A percentile compares a stretch with the other conserved stretches of the same genome.
Evolutionary conservation across 2,888 invertebrate species (phyloP).

Genomic region (Idaea straminata): DNA sequence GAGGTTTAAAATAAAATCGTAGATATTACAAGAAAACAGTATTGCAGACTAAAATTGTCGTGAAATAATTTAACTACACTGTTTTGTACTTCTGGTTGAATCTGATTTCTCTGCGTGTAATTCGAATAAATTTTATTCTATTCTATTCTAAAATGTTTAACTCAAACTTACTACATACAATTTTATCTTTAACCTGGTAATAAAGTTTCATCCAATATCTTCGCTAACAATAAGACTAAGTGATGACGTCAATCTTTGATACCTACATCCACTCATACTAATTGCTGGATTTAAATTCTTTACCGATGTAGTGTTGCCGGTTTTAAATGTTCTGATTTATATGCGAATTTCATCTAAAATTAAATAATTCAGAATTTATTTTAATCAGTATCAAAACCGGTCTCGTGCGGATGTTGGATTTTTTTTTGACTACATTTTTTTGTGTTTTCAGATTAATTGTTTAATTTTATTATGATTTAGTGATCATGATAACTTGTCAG

Average conservation of each 20-base stretch:
- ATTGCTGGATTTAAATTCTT: background rate
- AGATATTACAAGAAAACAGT: too few species aligned
- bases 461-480: slow-evolving; percentile 23
- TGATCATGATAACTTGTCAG: background rate
- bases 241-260: background rate
- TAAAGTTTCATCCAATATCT: background rate
- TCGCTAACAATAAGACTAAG: background rate
- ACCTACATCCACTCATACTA: background rate
- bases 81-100: too few species aligned
- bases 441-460: slow-evolving; percentile 11
- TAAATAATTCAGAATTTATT: background rate
- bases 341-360: background rate
- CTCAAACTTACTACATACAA: background rate
- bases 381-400: background rate
- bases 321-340: slow-evolving; percentile 1
- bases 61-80: too few species aligned
- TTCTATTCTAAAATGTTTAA: too few species aligned
- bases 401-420: background rate
- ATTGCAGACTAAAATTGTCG: too few species aligned
- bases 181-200: background rate
- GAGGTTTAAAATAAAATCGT: too few species aligned
- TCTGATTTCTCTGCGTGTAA: too few species aligned
- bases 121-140: too few species aligned
- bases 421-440: background rate
- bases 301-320: background rate